Base-by-base conservation (phyloP, 2,797 vertebrate genomes). In the Spheniscus humboldti region DNA sequence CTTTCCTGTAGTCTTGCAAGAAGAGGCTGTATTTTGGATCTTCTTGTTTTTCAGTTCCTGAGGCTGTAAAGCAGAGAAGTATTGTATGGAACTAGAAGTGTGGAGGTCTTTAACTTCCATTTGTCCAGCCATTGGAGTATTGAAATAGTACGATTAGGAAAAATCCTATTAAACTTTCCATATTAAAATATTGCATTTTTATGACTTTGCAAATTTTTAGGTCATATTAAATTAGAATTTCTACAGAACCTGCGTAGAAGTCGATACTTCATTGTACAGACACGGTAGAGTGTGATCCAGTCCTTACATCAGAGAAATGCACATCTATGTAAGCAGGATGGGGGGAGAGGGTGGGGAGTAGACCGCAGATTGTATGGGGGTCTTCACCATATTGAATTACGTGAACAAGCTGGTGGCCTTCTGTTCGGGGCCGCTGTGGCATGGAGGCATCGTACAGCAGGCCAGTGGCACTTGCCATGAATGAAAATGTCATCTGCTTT, bases 401-500 rank as follows among this genome's bases (percentile, higher is more conserved):
- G 4, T 37, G 52, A 33, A n/a, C 19, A 77, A 59, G 12, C n/a
- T 37, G 57, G n/a, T 1, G 10, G 24, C 4, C 7, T 45, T 41
- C 57, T 68, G 7, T 23, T 50, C 0, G 7, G 71, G 47, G 39
- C 35, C 5, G 2, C 35, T 24, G 47, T 0, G 0, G 33, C 25
- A 3, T 35, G 47, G 25, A 55, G 57, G 24, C 50, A 31, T 68
- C 27, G 1, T 10, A 2, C 12, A 41, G 74, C 24, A 69, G 39
- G 50, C 41, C 41, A 18, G 30, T 9, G 62, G 35, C 55, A 9
- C 6, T 83, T 16, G 19, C 24, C 3, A 2, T 37, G n/a, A 28
- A 18, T 43, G 35, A 28, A 71, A 27, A 30, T 31, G 6, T 41
- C 6, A 0, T 10, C 48, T 73, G 16, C 52, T 75, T 62, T 81